Base-by-base conservation (phyloP, 1,140 invertebrate species). In the Aleiodes sp. region DNA sequence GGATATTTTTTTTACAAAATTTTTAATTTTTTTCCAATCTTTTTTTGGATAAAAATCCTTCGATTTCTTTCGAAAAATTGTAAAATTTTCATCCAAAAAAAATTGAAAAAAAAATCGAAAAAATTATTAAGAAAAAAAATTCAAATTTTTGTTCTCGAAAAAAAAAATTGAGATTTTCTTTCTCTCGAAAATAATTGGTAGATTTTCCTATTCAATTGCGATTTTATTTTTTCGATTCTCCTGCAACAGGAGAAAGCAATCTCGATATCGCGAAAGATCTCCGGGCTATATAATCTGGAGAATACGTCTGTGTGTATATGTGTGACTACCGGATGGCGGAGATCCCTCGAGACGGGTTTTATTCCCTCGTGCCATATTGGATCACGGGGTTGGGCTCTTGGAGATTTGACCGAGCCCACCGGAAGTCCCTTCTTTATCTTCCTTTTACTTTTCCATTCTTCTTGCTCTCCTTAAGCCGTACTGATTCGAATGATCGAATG, bases 351-450 rank as follows among this genome's bases (percentile, higher is more conserved):
- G 66, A 62, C 59, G 66, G 61, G 41, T 68, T 68, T 62, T 62
- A 68, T 68, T 68, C 66, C 66, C 66, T 33, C 31, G 66, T 68
- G 66, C 26, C 59, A 61, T 68, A 68, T 68, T 68, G 66, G 66
- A 68, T 68, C 66, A 68, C 24, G 56, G 39, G 24, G 35, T 9
- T 28, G 24, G 57, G 41, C 35, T 61, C 59, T 57, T 41, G 35
- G 57, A 62, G 57, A 62, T 68, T 68, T 41, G 39, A 68, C 29
- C 31, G 64, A 19, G 46, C 46, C 46, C 46, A 52, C 46, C 46
- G 46, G 46, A 52, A 66, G 60, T 26, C 31, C 60, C 19, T 33
- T 7, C 24, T 33, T 14, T 14, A n/a, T 14, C 16, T 19, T 33
- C 12, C 2, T 33, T 4, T 46, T 29, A 6, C 39, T 16, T 68